Base-by-base conservation (phyloP, 2,888 invertebrate species). In the Mythimna albipuncta region DNA sequence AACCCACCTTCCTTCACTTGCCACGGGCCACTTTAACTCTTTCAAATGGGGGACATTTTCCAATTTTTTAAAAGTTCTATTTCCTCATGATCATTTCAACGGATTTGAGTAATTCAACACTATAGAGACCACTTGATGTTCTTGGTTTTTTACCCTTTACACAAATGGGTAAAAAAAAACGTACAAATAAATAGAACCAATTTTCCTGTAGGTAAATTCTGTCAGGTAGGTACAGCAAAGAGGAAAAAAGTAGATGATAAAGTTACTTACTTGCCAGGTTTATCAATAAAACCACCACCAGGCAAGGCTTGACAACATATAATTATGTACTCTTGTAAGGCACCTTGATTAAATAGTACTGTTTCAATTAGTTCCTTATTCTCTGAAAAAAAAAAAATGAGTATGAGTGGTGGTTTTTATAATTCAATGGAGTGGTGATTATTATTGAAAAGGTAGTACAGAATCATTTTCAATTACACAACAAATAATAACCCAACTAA, bases 311-410 rank as follows among this genome's bases (percentile, higher is more conserved):
- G 99, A 92, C 99, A 99, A 91, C 99, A 99, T 63, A 99, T 97
- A 78, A 99, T 96, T 78, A 99, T 97, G 93, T 99, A 99, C 92
- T 99, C 99, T 95, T 99, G 99, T 83, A 99, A 96, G 65, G 99
- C 98, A 86, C 97, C 97, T 92, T 98, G 98, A 93, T 99, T 97
- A 90, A 99, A 99, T 74, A 99, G 89, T 13, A 96, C 97, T 97
- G 98, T 88, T 88, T 91, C 97, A 90, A 89, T 96, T 91, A 92
- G 91, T 86, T 92, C 95, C 87, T 93, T 95, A 69, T 93, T 92
- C 83, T 94, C 95, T 94, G 91, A 84, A 94, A 95, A 35, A 54
- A 10, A 10, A 54, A 52, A 52, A 50, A 50, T 50, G 0, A 9
- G 19, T 52, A n/a, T 52, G 50, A 50, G 50, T 16, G 47, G 6